These are phyloP conservation scores for Excalfactoria chinensis DNA, from an alignment of 2,113 vertebrate species.

Conservation along the genomic window DNA sequence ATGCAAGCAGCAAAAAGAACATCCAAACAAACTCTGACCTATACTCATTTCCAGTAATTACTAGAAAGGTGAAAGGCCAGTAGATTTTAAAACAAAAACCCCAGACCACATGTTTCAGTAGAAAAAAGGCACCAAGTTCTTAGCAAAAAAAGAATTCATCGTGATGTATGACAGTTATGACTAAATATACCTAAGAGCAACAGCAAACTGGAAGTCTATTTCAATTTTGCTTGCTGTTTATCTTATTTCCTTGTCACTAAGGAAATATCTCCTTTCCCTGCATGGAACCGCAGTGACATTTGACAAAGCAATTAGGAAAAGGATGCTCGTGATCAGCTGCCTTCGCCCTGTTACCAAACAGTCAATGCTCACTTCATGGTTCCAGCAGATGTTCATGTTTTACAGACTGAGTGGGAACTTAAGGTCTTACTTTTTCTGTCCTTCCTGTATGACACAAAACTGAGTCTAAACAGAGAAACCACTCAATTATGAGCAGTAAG, in stretches of 20 bases:
- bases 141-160: background rate
- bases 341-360: conserved; percentile 40
- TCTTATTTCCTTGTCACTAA: conserved; percentile 36
- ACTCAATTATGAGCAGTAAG: conserved; percentile 5
- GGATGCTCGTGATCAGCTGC: conserved; percentile 10
- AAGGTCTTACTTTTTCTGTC: conserved; percentile 9
- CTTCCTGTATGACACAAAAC: conserved; percentile 28
- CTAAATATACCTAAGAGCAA: background rate
- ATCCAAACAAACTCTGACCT: background rate
- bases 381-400: conserved; percentile 42
- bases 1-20: background rate
- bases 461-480: conserved; percentile 26
- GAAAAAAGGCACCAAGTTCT: background rate
- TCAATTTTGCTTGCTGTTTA: conserved; percentile 6
- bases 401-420: conserved; percentile 9
- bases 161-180: background rate
- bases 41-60: background rate
- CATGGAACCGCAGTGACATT: conserved; percentile 15
- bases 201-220: background rate
- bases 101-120: background rate
- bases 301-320: conserved; percentile 65
- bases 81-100: background rate
- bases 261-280: conserved; percentile 40
- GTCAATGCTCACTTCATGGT: conserved; percentile 44
- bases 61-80: background rate